Evolutionary conservation across 2,113 vertebrate species (phyloP).

Genomic region (Elaphurus davidianus): DNA sequence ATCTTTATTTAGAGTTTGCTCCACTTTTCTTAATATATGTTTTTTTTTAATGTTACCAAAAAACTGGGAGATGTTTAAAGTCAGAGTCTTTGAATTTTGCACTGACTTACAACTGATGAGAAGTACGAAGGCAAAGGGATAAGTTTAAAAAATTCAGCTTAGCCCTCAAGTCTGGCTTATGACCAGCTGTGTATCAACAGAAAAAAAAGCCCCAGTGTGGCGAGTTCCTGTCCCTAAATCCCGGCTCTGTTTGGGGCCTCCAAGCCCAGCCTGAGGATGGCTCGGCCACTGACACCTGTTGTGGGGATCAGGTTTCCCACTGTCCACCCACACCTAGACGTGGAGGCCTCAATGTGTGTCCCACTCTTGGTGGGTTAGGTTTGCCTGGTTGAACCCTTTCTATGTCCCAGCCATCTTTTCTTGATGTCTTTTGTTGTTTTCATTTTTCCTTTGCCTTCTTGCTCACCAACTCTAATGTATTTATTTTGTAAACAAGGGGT

Average conservation of each 20-base stretch:
- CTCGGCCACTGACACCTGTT: rapidly evolving
- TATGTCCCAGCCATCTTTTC: background rate
- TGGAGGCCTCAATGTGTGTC: rapidly evolving
- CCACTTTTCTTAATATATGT: slow-evolving; percentile 56
- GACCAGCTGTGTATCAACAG: background rate
- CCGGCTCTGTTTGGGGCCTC: background rate
- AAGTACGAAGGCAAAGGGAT: background rate
- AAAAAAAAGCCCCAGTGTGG: background rate
- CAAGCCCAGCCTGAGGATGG: background rate
- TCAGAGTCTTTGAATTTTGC: background rate
- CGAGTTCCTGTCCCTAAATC: background rate
- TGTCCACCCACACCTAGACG: rapidly evolving
- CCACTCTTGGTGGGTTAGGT: rapidly evolving
- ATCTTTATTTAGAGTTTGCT: slow-evolving; percentile 68
- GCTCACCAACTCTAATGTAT: background rate
- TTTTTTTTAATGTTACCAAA: background rate
- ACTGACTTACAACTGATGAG: background rate
- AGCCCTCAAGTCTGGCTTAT: background rate
- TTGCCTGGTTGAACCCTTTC: background rate
- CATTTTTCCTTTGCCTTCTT: background rate
- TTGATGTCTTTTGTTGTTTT: background rate
- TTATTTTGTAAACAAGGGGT: background rate
- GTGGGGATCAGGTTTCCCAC: background rate
- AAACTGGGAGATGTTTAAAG: background rate
- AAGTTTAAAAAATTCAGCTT: background rate